phyloP scores from a whole-genome alignment of 2,797 vertebrate genomes.

The Apogon hyalosoma region DNA sequence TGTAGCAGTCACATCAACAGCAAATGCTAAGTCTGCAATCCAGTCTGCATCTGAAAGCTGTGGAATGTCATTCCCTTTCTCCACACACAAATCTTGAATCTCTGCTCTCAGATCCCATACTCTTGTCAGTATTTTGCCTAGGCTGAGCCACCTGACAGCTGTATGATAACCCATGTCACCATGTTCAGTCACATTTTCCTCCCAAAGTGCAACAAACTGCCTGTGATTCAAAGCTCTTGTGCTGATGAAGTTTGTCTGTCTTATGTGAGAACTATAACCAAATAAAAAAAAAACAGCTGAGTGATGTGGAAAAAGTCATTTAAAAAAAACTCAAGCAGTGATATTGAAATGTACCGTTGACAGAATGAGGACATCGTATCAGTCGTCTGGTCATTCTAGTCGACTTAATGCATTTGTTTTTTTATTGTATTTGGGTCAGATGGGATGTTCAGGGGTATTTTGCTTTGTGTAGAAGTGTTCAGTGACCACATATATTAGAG shows the following conservation, averaged over 20 bases:
- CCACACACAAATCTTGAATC: constrained; percentile 26
- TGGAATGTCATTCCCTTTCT: constrained; percentile 11
- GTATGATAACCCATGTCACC: constrained; percentile 20
- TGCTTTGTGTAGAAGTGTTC: too few relatives aligned
- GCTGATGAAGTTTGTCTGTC: constrained; percentile 43
- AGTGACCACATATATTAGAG: too few relatives aligned
- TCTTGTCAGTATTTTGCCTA: neutral
- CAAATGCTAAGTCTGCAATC: constrained; percentile 38
- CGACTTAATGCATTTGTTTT: too few relatives aligned
- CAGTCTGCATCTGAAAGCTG: constrained; percentile 28
- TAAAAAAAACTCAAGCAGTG: too few relatives aligned
- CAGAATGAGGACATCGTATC: too few relatives aligned
- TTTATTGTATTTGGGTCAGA: too few relatives aligned
- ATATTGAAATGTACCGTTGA: too few relatives aligned
- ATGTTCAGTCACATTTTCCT: constrained; percentile 19
- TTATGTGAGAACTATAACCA: too few relatives aligned
- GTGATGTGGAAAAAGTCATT: too few relatives aligned
- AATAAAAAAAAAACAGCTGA: too few relatives aligned
- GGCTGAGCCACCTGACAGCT: constrained; percentile 10
- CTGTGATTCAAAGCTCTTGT: constrained; percentile 35
- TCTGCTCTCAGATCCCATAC: constrained; percentile 3
- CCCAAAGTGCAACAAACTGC: constrained; percentile 28
- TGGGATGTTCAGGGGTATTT: too few relatives aligned
- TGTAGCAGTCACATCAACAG: constrained; percentile 10
- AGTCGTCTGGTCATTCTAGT: too few relatives aligned